These are phyloP conservation scores for Aphodius granarius DNA, from an alignment of 2,888 invertebrate species.

Conservation along the genomic window DNA sequence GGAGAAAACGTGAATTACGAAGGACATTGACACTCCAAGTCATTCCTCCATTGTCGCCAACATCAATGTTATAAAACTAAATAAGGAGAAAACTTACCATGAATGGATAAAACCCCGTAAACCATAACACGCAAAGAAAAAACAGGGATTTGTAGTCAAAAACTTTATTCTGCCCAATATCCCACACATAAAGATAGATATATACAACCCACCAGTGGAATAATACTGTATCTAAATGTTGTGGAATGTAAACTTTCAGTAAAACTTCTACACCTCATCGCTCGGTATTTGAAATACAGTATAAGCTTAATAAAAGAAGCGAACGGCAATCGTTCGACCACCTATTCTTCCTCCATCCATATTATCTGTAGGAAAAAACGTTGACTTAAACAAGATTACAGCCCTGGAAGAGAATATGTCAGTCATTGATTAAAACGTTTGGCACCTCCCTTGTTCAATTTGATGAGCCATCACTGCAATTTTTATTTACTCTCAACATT, in stretches of 20 bases:
- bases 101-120: background rate
- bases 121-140: background rate
- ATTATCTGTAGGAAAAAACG: constrained; percentile 67
- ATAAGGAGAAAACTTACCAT: background rate
- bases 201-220: background rate
- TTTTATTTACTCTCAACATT: too few relatives aligned
- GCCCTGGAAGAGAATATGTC: background rate
- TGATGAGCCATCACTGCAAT: too few relatives aligned
- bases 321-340: constrained; percentile 86
- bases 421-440: background rate
- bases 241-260: background rate
- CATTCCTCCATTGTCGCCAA: background rate
- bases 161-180: background rate
- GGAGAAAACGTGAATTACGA: background rate
- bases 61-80: background rate
- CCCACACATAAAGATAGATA: background rate
- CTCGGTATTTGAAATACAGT: background rate
- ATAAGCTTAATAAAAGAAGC: constrained; percentile 62
- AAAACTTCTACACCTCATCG: background rate
- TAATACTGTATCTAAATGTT: background rate
- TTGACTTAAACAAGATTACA: constrained; percentile 37
- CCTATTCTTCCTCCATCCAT: constrained; percentile 90
- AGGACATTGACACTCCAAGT: background rate
- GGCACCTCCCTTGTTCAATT: background rate
- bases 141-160: background rate